Evolutionary conservation across 2,113 vertebrate species (phyloP), one percentile per base, ranked within the genome.

Genomic region (Corythaeola cristata): DNA sequence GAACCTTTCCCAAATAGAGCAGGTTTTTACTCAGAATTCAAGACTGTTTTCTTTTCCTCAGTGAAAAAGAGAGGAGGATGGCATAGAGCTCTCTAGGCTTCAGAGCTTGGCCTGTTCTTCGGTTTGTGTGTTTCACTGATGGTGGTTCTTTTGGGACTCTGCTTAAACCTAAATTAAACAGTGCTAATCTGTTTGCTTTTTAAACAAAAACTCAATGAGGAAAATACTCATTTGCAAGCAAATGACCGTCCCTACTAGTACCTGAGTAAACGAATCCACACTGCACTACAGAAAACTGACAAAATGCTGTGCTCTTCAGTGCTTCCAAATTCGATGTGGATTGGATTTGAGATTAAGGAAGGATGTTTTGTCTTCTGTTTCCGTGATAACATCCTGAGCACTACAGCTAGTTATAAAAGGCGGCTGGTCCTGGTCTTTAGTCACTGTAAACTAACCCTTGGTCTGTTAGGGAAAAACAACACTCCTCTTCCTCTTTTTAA

Each of bases 311-410:
- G 45, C 41, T 88, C 68, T 67, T 92, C 68, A 55, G 0, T 21
- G 56, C 88, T 91, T 93, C 74, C 86, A 56, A 60, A 78, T 74
- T 63, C 23, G 11, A 30, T 35, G 33, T 66, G 83, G 81, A 88
- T 73, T 64, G 58, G 50, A 55, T 93, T 96, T 80, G 89, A 95
- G 91, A 73, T 91, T 74, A 96, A 96, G 97, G 97, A 97, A 97
- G 96, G 97, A 97, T 97, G 96, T 97, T 96, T 96, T 97, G 87
- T 97, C 82, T 96, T 97, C 87, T 97, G 96, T 95, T 97, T 97
- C 97, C 85, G 26, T 90, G 72, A 93, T 97, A 93, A 97, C 93
- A 96, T 97, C 95, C 96, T 95, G 95, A 97, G 76, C 37, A 4
- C 87, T 76, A 17, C 59, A 88, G 95, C 82, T 88, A 8, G 11